These are phyloP conservation scores for Macropus fuliginosus DNA, from an alignment of 2,797 vertebrate species.

Conservation along the genomic window DNA sequence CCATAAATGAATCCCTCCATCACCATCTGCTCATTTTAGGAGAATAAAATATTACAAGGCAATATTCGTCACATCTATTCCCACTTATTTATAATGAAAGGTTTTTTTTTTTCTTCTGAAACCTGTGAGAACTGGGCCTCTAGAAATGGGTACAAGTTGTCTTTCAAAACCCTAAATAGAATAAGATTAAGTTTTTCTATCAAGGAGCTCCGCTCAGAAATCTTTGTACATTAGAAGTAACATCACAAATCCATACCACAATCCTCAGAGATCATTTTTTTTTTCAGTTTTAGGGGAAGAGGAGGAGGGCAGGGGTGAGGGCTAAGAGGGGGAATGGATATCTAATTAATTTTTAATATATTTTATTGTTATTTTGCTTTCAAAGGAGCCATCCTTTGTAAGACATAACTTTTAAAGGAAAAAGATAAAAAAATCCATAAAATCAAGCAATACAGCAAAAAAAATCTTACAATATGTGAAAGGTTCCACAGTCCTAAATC, in stretches of 20 bases:
- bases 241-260: neutral
- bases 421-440: neutral
- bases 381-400: neutral
- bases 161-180: slow-evolving; percentile 40
- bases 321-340: neutral
- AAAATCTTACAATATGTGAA: neutral
- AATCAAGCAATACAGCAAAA: neutral
- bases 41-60: slow-evolving; percentile 61
- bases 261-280: neutral
- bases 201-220: neutral
- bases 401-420: neutral
- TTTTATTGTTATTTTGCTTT: neutral
- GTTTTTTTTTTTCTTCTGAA: slow-evolving; percentile 24
- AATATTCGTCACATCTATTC: slow-evolving; percentile 20
- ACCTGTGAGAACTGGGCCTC: slow-evolving; percentile 22
- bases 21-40: slow-evolving; percentile 71
- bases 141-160: slow-evolving; percentile 45
- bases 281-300: neutral
- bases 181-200: slow-evolving; percentile 44
- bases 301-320: too few relatives aligned
- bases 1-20: slow-evolving; percentile 64
- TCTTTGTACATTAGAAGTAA: neutral
- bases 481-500: neutral
- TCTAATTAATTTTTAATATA: neutral
- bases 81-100: slow-evolving; percentile 49